Percentiles rank a stretch among this genome's conserved stretches.
Conservation (phyloP, 2,888 invertebrate genomes). For the Cryptophagus acutangulus region DNA sequence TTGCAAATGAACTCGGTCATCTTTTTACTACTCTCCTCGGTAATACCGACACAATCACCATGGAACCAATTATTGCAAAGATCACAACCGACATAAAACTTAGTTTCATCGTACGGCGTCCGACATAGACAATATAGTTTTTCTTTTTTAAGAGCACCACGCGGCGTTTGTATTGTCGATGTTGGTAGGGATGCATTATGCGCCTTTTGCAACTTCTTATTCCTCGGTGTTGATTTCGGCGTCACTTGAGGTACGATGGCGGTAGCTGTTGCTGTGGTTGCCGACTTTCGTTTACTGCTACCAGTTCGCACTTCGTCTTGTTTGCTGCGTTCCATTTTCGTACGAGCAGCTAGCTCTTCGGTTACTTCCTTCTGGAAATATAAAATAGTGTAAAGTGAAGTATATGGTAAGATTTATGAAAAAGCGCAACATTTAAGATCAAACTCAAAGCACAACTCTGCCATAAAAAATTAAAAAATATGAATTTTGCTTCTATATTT, state of each 20-base stretch:
- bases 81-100: constrained; percentile 98
- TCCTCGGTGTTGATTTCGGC: constrained; percentile 18
- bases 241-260: constrained; percentile 30
- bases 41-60: constrained; percentile 91
- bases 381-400: too few species aligned
- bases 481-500: background rate
- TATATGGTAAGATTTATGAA: too few species aligned
- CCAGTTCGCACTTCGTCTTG: constrained; percentile 54
- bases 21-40: constrained; percentile 84
- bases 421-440: too few species aligned
- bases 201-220: constrained; percentile 25
- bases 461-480: too few species aligned
- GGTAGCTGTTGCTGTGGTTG: constrained; percentile 46
- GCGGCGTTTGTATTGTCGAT: constrained; percentile 22
- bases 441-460: too few species aligned
- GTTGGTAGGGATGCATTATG: constrained; percentile 16
- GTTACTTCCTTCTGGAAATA: constrained; percentile 65
- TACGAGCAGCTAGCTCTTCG: constrained; percentile 64
- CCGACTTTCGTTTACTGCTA: constrained; percentile 54
- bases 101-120: constrained; percentile 92
- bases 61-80: constrained; percentile 99
- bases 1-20: constrained; percentile 86
- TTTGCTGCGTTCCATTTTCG: constrained; percentile 67
- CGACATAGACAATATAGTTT: constrained; percentile 88
- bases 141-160: constrained; percentile 54